Base-by-base conservation (phyloP, 37 sponge, comb jelly and placozoan species). In the Mnemiopsis leidyi region DNA sequence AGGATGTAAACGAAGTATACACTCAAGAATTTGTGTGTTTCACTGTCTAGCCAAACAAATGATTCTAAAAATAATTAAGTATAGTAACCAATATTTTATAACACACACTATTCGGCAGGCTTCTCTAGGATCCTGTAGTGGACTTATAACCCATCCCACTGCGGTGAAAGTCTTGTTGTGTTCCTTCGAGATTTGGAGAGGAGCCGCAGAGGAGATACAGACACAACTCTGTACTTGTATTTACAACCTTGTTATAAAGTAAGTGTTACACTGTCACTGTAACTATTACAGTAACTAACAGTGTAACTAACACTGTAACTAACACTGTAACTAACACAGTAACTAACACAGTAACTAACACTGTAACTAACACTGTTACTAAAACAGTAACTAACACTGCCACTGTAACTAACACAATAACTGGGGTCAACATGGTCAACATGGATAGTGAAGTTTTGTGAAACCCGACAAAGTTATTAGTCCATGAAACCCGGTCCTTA, bases 121-220 rank as follows among this genome's bases (percentile, higher is more conserved):
- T 23, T 85, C 90, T 1, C 90, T 85, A 0, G 90, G 90, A 2
- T 85, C 90, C 29, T 36, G 20, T n/a, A 85, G 90, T 85, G 61
- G 90, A 26, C 29, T 85, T 26, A 85, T 85, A 9, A 40, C 61
- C 20, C 90, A 40, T n/a, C 90, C 90, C 25, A 85, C 32, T n/a
- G 90, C 90, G 39, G 90, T 85, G 0, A 13, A 37, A 26, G 36
- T 40, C 1, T 61, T 85, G 16, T 61, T 85, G 40, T 85, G 90
- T 25, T 85, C 38, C 35, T 85, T 85, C 39, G 90, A 85, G 35
- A 40, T 85, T 5, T 85, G 90, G 90, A 85, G 90, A 26, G 36
- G 35, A 24, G 40, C 61, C 23, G 61, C 61, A 23, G 90, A 85
- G 61, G 90, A 40, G 24, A 85, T 85, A 38, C 90, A 85, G 48